A percentile compares a stretch with the other conserved stretches of the same genome.
These are phyloP conservation scores for Drosophila saltans DNA, from an alignment of 1,140 invertebrate genomes.

Conservation along the genomic window DNA sequence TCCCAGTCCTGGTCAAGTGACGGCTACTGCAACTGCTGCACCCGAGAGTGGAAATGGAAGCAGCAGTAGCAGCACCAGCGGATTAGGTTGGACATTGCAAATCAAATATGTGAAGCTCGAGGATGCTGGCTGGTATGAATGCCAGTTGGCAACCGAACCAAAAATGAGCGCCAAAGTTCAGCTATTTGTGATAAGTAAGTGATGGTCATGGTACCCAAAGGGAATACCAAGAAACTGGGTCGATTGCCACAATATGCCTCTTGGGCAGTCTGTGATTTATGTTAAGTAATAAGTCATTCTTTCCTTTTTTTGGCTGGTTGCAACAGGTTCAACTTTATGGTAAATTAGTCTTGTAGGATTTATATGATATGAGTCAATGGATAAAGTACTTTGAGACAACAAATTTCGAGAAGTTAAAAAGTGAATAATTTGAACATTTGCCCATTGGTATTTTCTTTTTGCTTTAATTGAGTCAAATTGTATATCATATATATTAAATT, in stretches of 20 bases:
- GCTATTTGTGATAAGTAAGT: constrained; percentile 88
- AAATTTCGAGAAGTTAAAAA: too few species aligned
- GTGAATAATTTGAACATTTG: too few species aligned
- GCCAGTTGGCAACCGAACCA: constrained; percentile 89
- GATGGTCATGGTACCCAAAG: neutral
- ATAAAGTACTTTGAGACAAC: too few species aligned
- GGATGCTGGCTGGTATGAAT: constrained; percentile 89
- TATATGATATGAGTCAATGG: too few species aligned
- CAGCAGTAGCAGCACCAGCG: constrained; percentile 84
- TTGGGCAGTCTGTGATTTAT: neutral
- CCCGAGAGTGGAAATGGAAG: constrained; percentile 1
- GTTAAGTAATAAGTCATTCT: constrained; percentile 7
- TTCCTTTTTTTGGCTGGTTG: constrained; percentile 26
- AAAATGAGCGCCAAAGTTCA: constrained; percentile 88
- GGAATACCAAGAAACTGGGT: neutral
- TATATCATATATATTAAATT: too few species aligned
- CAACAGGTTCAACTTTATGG: too few species aligned
- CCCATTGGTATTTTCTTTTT: too few species aligned
- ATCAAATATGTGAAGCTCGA: constrained; percentile 86
- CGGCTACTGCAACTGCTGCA: neutral
- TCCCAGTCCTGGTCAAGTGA: neutral
- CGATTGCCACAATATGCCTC: neutral
- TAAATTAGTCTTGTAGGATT: too few species aligned
- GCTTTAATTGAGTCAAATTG: too few species aligned
- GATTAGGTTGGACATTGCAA: constrained; percentile 93